These are phyloP conservation scores for Zaprionus ghesquierei DNA, from an alignment of 1,140 invertebrate species.

Conservation along the genomic window DNA sequence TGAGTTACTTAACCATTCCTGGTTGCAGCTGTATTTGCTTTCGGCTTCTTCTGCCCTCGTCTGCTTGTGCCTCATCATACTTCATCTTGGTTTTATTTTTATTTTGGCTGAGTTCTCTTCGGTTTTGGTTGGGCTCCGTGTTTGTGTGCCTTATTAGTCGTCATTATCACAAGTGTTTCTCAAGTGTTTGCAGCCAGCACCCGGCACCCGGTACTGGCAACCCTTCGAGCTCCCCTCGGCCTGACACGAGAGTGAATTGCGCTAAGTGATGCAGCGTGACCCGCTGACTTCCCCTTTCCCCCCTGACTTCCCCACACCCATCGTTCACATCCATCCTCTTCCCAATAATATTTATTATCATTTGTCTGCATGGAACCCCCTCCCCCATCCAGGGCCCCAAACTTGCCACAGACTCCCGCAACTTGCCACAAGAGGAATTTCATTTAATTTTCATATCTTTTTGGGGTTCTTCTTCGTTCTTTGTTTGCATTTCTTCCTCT, in stretches of 20 bases:
- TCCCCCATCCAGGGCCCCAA: background rate
- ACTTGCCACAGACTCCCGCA: constrained; percentile 3
- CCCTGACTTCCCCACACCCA: background rate
- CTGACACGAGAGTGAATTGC: constrained; percentile 31
- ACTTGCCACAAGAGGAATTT: constrained; percentile 30
- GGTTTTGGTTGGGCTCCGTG: constrained; percentile 22
- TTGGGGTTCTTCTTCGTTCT: background rate
- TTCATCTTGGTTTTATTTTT: constrained; percentile 7
- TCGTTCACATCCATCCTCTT: constrained; percentile 7
- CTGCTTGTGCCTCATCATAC: constrained; percentile 1
- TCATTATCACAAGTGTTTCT: constrained; percentile 78
- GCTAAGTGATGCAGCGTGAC: constrained; percentile 42
- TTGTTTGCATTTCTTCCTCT: constrained; percentile 22
- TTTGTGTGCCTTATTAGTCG: constrained; percentile 76
- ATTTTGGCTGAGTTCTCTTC: constrained; percentile 2
- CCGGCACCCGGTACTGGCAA: background rate
- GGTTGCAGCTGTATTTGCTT: constrained; percentile 41
- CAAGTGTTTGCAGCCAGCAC: constrained; percentile 48
- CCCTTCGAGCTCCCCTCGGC: background rate
- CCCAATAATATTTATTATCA: constrained; percentile 68
- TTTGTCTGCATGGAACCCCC: constrained; percentile 43
- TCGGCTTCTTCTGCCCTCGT: constrained; percentile 3
- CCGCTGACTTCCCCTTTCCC: constrained; percentile 10
- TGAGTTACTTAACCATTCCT: background rate
- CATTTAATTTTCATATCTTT: constrained; percentile 39